Base-by-base conservation (phyloP, 2,797 vertebrate genomes). In the Channallabes apus region DNA sequence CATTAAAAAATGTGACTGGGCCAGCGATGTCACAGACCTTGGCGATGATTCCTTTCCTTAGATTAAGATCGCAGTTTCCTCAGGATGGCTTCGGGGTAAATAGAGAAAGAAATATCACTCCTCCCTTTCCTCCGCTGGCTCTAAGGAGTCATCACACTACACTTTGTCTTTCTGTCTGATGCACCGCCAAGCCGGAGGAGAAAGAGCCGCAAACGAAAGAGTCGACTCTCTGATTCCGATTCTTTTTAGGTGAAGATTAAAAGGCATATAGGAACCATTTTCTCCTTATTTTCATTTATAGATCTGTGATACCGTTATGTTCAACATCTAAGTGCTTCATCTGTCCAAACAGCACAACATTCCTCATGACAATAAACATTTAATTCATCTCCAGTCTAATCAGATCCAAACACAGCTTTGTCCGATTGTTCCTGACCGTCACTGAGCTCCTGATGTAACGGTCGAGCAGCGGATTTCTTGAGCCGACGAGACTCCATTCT, bases 51-150 rank as follows among this genome's bases (percentile, higher is more conserved):
- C 17, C 12, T 59, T 82, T 54, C 68, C 56, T 81, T 4, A 8
- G 69, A 71, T 86, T 82, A 71, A 62, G 80, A 86, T 62, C 64
- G 20, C 56, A 11, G 46, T 82, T 68, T 71, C 32, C 71, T 65
- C 8, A 17, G 61, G 69, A 85, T 76, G 29, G 61, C 20, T 77
- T 78, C 8, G 27, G n/a, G 71, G 46, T 18, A 77, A 77, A 20
- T 14, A 27, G 35, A 32, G 78, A 82, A 22, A 51, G 32, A 29
- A 62, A 38, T 27, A 11, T 69, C 11, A 15, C 65, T 62, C 85
- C 62, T 82, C 35, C 62, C 32, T 59, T 82, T 82, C 71, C 79
- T 82, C 56, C 56, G 38, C 67, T 51, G 46, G 56, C 85, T 71
- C 75, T n/a, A 11, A 46, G 85, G 81, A 83, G 80, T 51, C 18